Conservation (phyloP, 2,888 invertebrate species). For the Taenaris catops region DNA sequence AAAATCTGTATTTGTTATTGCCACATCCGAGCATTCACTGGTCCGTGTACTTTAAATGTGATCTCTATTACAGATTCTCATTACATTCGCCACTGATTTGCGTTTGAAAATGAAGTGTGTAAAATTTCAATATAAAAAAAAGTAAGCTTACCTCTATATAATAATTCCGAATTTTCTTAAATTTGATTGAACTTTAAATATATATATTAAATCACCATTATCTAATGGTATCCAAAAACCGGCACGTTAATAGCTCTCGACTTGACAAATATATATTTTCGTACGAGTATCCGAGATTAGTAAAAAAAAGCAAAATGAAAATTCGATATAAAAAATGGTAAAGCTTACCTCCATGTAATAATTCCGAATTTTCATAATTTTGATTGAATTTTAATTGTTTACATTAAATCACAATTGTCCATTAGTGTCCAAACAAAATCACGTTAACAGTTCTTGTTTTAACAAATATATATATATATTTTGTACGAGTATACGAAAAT, state of each 20-base stretch:
- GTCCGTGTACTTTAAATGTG: too few species aligned
- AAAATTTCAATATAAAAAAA: too few species aligned
- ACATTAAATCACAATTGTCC: not conserved
- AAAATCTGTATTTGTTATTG: too few species aligned
- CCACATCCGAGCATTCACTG: too few species aligned
- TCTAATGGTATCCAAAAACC: not conserved
- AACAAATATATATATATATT: too few species aligned
- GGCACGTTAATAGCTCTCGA: not conserved
- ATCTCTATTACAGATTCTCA: too few species aligned
- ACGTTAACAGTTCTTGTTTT: not conserved
- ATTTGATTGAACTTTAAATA: conserved; percentile 26
- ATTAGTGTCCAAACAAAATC: not conserved
- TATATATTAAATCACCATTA: too few species aligned
- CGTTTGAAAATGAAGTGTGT: too few species aligned
- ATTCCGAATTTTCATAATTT: conserved; percentile 72
- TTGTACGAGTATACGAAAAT: conserved; percentile 13
- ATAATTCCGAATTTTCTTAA: conserved; percentile 72
- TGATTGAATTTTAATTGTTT: not conserved
- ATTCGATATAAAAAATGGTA: too few species aligned
- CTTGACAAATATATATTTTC: too few species aligned
- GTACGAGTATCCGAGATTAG: conserved; percentile 11
- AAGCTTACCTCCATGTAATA: conserved; percentile 64
- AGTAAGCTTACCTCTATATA: conserved; percentile 62
- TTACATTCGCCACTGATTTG: too few species aligned
- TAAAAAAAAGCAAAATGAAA: too few species aligned